A percentile compares a stretch with the other conserved stretches of the same genome.
Evolutionary conservation across 1,140 invertebrate genomes (phyloP).

Genomic region (Globodera ellingtonae): DNA sequence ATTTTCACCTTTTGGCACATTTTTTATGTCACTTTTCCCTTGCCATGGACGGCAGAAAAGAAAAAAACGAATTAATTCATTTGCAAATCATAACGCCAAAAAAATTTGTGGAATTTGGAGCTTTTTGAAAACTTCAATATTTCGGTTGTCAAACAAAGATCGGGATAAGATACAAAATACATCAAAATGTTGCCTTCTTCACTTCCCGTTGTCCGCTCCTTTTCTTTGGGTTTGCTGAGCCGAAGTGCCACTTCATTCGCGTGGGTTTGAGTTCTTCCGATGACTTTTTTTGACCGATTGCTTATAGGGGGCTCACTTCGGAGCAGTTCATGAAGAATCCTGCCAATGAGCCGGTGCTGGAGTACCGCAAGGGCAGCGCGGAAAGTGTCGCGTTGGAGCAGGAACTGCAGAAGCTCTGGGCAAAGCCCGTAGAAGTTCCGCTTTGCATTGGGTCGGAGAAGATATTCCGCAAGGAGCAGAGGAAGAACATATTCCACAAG

Average conservation of each 20-base stretch:
- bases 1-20: too few relatives aligned
- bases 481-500: too few relatives aligned
- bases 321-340: constrained; percentile 66
- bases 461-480: constrained; percentile 52
- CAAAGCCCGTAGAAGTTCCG: constrained; percentile 52
- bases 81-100: too few relatives aligned
- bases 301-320: constrained; percentile 58
- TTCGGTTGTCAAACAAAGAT: too few relatives aligned
- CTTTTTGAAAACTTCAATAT: too few relatives aligned
- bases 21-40: too few relatives aligned
- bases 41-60: too few relatives aligned
- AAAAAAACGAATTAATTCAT: too few relatives aligned
- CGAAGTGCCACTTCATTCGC: neutral
- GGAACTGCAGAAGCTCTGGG: constrained; percentile 71
- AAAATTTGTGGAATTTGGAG: too few relatives aligned
- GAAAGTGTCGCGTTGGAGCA: constrained; percentile 79
- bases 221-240: neutral
- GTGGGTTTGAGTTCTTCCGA: neutral
- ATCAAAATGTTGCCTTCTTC: neutral
- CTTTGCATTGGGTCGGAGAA: constrained; percentile 57
- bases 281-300: neutral
- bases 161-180: too few relatives aligned
- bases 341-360: constrained; percentile 69
- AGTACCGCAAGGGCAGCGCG: constrained; percentile 79
- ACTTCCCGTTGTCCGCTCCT: neutral